A percentile compares a stretch with the other conserved stretches of the same genome.
Evolutionary conservation across 1,140 invertebrate species (phyloP).

Genomic region (Philotrypesis tridentata): DNA sequence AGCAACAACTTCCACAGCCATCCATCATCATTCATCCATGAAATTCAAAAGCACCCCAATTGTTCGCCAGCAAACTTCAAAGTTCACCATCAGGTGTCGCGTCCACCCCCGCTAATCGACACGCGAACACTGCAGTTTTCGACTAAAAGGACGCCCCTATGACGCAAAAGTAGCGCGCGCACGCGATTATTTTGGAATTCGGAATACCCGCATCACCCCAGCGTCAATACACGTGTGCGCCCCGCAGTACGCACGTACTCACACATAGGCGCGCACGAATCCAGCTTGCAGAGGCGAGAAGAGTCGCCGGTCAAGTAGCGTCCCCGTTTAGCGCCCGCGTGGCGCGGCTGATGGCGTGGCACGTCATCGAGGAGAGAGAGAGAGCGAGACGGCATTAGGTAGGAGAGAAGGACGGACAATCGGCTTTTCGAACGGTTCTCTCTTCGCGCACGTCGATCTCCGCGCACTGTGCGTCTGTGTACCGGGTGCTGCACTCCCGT

Average conservation of each 20-base stretch:
- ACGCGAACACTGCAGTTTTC: neutral
- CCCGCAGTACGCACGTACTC: no score
- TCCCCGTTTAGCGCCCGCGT: constrained; percentile 15
- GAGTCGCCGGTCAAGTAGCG: constrained; percentile 2
- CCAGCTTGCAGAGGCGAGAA: neutral
- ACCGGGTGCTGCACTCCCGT: constrained; percentile 1
- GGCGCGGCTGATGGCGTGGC: constrained; percentile 40
- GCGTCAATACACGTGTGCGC: no score
- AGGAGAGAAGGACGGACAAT: neutral
- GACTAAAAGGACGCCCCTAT: no score
- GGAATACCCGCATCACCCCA: no score
- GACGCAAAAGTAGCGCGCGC: no score
- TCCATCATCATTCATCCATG: no score
- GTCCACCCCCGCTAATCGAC: neutral
- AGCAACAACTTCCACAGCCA: no score
- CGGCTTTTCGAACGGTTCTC: constrained; percentile 13
- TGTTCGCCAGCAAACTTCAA: neutral
- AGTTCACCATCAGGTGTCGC: neutral
- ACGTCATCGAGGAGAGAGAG: constrained; percentile 10
- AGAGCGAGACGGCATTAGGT: neutral
- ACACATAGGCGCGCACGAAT: no score
- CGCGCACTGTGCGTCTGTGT: neutral
- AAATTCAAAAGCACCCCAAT: no score
- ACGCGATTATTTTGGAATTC: no score
- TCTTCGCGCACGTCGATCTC: neutral